Conservation (phyloP, 2,113 vertebrate species). For the Typhlomys cinereus region DNA sequence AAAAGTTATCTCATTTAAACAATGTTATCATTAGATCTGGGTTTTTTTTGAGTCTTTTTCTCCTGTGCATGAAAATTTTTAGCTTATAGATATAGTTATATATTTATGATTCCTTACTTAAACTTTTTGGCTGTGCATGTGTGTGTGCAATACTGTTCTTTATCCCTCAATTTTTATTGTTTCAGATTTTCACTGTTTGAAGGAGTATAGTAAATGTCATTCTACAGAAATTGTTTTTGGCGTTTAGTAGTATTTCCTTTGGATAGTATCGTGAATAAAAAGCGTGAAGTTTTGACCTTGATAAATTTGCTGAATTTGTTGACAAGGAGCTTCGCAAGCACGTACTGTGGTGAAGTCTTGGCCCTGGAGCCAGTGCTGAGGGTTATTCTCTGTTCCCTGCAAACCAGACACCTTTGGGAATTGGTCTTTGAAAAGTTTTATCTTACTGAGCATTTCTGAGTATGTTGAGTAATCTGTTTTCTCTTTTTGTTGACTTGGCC, state of each 20-base stretch:
- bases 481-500: not conserved
- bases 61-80: not conserved
- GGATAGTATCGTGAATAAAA: not conserved
- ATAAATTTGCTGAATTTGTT: not conserved
- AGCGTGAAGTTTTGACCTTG: not conserved
- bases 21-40: not conserved
- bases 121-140: not conserved
- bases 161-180: not conserved
- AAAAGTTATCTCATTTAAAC: not conserved
- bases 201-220: not conserved
- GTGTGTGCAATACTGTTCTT: no score
- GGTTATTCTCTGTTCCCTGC: not conserved
- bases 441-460: not conserved
- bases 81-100: not conserved
- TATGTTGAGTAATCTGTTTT: not conserved
- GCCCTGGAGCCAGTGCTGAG: not conserved
- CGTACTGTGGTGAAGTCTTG: not conserved
- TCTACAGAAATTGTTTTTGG: not conserved
- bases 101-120: not conserved
- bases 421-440: not conserved
- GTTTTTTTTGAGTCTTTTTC: not conserved
- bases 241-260: conserved; percentile 12
- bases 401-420: not conserved
- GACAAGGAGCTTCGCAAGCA: not conserved
- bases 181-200: not conserved